Evolutionary conservation across 2,797 vertebrate genomes (phyloP).

Genomic region (Sebastes oblongus): DNA sequence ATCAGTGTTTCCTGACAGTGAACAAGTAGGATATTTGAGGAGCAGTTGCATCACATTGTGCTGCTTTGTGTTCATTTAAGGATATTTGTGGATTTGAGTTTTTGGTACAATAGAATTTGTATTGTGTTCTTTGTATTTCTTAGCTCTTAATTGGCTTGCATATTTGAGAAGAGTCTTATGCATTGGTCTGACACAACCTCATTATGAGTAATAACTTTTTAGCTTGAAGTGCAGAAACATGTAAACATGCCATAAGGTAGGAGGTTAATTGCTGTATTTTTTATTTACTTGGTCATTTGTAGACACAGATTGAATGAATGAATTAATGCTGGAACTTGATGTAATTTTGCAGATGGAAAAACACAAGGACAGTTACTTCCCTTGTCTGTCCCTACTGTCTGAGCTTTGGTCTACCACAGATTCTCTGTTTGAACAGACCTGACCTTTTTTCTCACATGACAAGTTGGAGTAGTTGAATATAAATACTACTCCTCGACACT

Average conservation of each 20-base stretch:
- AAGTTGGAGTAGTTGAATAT: not conserved
- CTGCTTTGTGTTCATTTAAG: not conserved
- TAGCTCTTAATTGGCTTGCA: not conserved
- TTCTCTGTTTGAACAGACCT: conserved; percentile 30
- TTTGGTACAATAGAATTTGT: not conserved
- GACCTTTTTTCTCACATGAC: conserved; percentile 55
- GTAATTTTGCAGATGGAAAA: conserved; percentile 47
- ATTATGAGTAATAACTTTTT: not conserved
- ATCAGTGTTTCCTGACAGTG: conserved; percentile 71
- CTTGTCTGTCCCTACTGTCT: conserved; percentile 56
- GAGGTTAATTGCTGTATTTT: not conserved
- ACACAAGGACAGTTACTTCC: conserved; percentile 56
- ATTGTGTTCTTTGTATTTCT: not conserved
- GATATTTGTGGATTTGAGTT: not conserved
- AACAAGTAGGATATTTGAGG: conserved; percentile 40
- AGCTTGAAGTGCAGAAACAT: not conserved
- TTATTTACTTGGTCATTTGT: not conserved
- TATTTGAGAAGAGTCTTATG: not conserved
- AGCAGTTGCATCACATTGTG: conserved; percentile 21
- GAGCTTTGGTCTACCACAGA: conserved; percentile 64
- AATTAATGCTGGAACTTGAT: conserved; percentile 6
- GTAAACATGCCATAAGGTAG: not conserved
- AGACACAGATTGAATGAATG: not conserved
- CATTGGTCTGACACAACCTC: not conserved
- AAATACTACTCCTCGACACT: not conserved